Conservation (phyloP, 2,113 vertebrate species). For the Terrapene triunguis region DNA sequence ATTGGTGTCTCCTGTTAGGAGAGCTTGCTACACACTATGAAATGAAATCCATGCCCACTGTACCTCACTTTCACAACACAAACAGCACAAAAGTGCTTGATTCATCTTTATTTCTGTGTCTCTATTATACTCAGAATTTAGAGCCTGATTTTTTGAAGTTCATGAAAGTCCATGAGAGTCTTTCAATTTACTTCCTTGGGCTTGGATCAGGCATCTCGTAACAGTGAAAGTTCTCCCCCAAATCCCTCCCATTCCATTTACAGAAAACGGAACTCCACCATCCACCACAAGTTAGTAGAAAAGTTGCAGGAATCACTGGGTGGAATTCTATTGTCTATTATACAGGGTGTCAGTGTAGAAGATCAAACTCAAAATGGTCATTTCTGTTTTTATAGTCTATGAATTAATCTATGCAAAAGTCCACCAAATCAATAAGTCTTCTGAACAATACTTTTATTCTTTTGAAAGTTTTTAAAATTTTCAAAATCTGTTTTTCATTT, state of each 20-base stretch:
- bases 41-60: accelerated
- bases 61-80: accelerated
- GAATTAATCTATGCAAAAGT: neutral
- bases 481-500: neutral
- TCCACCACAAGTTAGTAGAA: neutral
- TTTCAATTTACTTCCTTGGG: neutral
- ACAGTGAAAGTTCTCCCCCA: neutral
- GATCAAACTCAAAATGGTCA: neutral
- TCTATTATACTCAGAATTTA: neutral
- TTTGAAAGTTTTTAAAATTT: neutral
- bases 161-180: neutral
- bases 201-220: neutral
- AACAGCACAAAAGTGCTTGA: neutral
- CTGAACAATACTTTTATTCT: neutral
- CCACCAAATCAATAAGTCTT: accelerated
- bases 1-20: neutral
- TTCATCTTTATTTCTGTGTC: accelerated
- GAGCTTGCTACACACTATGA: neutral
- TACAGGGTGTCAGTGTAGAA: neutral
- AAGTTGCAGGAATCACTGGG: neutral
- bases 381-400: neutral
- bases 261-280: neutral
- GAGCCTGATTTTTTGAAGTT: neutral
- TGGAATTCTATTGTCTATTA: neutral
- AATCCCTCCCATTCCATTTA: neutral